Percentiles rank a stretch among this genome's conserved stretches.
Conservation (phyloP, 2,113 vertebrate species). For the Falco punctatus region DNA sequence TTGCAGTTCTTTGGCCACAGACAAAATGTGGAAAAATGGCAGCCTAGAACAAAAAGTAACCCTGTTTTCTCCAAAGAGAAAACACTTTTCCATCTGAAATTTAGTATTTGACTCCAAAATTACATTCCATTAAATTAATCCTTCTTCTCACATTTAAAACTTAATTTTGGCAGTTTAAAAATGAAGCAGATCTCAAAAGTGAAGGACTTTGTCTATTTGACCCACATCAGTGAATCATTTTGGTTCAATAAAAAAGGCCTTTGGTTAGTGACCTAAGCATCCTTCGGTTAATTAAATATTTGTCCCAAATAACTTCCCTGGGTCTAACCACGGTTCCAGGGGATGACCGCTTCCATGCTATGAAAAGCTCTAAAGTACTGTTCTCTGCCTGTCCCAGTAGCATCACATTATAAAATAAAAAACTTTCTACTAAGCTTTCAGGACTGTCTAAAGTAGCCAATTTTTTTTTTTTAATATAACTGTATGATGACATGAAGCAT, state of each 20-base stretch:
- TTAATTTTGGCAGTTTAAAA: background rate
- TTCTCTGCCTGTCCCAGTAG: background rate
- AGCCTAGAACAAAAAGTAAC: background rate
- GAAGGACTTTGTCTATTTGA: background rate
- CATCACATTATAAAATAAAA: background rate
- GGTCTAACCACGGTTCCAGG: background rate
- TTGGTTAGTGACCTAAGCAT: background rate
- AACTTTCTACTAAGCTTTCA: background rate
- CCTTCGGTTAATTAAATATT: background rate
- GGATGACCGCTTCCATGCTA: background rate
- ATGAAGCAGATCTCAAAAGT: background rate
- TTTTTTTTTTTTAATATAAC: background rate
- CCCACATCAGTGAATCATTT: background rate
- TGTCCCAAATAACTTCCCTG: background rate
- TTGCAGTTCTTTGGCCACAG: background rate
- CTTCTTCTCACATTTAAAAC: background rate
- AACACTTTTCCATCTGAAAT: background rate
- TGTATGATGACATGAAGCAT: background rate
- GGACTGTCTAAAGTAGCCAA: background rate
- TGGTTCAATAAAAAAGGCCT: background rate
- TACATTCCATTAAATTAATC: background rate
- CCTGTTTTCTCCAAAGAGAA: background rate
- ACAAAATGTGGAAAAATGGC: background rate
- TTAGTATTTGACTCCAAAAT: background rate
- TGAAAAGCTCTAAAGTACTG: background rate